phyloP scores from a whole-genome alignment of 1,140 invertebrate genomes.

The Monochamus saltuarius region DNA sequence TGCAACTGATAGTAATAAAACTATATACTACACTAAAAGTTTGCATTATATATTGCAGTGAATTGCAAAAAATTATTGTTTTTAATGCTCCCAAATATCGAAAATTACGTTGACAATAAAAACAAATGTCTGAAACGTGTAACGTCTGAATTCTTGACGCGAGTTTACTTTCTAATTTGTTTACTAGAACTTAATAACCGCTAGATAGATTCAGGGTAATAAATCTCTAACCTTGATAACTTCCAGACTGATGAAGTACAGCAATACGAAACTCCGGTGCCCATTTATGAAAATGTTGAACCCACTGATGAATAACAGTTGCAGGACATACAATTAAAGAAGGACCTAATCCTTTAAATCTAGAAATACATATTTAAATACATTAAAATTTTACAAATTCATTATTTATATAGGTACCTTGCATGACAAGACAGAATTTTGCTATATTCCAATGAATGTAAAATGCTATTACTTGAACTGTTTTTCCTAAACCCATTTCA shows the following conservation, averaged over 20 bases:
- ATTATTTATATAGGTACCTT: too few relatives aligned
- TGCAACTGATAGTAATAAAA: too few relatives aligned
- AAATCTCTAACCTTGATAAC: constrained; percentile 69
- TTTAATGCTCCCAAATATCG: too few relatives aligned
- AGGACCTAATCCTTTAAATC: constrained; percentile 72
- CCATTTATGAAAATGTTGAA: constrained; percentile 92
- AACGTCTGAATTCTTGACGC: too few relatives aligned
- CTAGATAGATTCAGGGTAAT: background rate
- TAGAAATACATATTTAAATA: constrained; percentile 28
- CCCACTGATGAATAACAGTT: constrained; percentile 96
- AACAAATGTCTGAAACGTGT: too few relatives aligned
- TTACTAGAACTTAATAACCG: too few relatives aligned
- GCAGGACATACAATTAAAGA: constrained; percentile 86
- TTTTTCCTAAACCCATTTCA: constrained; percentile 92
- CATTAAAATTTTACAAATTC: too few relatives aligned
- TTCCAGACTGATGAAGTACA: constrained; percentile 83
- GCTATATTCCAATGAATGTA: constrained; percentile 67
- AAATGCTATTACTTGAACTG: constrained; percentile 82
- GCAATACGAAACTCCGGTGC: constrained; percentile 82
- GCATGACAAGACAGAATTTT: constrained; percentile 38
- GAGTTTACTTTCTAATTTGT: too few relatives aligned
- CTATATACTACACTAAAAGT: too few relatives aligned
- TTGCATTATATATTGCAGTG: too few relatives aligned
- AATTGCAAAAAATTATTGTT: too few relatives aligned
- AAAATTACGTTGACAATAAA: too few relatives aligned